Percentiles rank a stretch among this genome's conserved stretches.
Evolutionary conservation across 2,888 invertebrate species (phyloP).

Genomic region (Amorpha juglandis): DNA sequence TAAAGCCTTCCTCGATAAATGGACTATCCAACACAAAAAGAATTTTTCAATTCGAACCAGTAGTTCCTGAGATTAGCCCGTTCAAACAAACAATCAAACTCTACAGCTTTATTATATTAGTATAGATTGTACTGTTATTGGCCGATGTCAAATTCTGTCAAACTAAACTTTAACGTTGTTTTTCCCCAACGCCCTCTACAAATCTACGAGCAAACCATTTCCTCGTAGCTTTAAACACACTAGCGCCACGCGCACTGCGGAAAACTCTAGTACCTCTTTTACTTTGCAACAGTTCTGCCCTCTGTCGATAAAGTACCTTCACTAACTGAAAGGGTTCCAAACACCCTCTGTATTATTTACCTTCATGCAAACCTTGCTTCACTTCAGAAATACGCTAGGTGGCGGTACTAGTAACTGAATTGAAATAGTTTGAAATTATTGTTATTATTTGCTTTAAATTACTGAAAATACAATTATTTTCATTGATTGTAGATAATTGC

Average conservation of each 20-base stretch:
- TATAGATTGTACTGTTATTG: too few relatives aligned
- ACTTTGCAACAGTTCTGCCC: slow-evolving; percentile 21
- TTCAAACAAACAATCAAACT: too few relatives aligned
- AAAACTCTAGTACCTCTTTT: slow-evolving; percentile 26
- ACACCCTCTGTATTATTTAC: background rate
- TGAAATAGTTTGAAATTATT: background rate
- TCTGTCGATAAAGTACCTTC: slow-evolving; percentile 24
- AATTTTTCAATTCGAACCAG: too few relatives aligned
- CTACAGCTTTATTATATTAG: too few relatives aligned
- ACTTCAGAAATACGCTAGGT: slow-evolving; percentile 30
- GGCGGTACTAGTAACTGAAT: slow-evolving; percentile 33
- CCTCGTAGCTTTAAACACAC: background rate
- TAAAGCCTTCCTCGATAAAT: too few relatives aligned
- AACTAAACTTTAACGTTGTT: slow-evolving; percentile 18
- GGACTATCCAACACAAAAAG: too few relatives aligned
- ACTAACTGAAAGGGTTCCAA: background rate
- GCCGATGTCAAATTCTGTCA: too few relatives aligned
- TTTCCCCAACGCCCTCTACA: slow-evolving; percentile 31
- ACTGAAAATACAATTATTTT: background rate
- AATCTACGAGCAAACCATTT: background rate
- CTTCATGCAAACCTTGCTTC: background rate
- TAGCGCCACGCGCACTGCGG: slow-evolving; percentile 22
- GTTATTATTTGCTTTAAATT: background rate
- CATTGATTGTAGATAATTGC: background rate
- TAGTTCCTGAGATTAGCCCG: too few relatives aligned